A percentile compares a stretch with the other conserved stretches of the same genome.
phyloP scores from a whole-genome alignment of 2,888 invertebrate species.

The Plagodis pulveraria region DNA sequence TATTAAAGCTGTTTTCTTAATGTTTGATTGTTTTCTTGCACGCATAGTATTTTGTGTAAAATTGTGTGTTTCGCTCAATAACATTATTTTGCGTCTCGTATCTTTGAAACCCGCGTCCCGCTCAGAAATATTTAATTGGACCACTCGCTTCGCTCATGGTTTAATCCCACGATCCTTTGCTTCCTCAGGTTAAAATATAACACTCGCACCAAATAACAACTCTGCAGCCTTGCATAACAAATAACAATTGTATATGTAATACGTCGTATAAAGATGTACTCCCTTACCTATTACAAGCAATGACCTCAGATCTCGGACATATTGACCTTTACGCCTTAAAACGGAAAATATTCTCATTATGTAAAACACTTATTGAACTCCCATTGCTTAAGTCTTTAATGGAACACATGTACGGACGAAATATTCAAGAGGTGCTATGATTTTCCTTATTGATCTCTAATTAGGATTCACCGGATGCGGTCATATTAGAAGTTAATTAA shows the following conservation, averaged over 20 bases:
- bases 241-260: background rate
- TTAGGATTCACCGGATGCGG: slow-evolving; percentile 13
- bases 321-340: slow-evolving; percentile 35
- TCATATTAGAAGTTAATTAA: background rate
- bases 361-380: slow-evolving; percentile 25
- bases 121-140: too few relatives aligned
- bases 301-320: slow-evolving; percentile 30
- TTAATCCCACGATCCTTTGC: too few relatives aligned
- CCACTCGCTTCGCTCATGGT: too few relatives aligned
- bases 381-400: slow-evolving; percentile 24
- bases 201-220: too few relatives aligned
- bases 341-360: slow-evolving; percentile 36
- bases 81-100: too few relatives aligned
- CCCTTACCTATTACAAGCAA: slow-evolving; percentile 16
- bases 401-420: slow-evolving; percentile 3
- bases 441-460: slow-evolving; percentile 6
- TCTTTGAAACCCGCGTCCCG: too few relatives aligned
- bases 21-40: too few relatives aligned
- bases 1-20: too few relatives aligned
- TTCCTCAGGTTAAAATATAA: too few relatives aligned
- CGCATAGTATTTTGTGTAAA: too few relatives aligned
- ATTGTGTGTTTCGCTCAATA: too few relatives aligned
- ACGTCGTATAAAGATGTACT: background rate
- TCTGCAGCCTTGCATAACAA: too few relatives aligned
- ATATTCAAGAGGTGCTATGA: slow-evolving; percentile 1